Evolutionary conservation across 2,888 invertebrate species (phyloP).

Genomic region (Scaptomyza reducta): DNA sequence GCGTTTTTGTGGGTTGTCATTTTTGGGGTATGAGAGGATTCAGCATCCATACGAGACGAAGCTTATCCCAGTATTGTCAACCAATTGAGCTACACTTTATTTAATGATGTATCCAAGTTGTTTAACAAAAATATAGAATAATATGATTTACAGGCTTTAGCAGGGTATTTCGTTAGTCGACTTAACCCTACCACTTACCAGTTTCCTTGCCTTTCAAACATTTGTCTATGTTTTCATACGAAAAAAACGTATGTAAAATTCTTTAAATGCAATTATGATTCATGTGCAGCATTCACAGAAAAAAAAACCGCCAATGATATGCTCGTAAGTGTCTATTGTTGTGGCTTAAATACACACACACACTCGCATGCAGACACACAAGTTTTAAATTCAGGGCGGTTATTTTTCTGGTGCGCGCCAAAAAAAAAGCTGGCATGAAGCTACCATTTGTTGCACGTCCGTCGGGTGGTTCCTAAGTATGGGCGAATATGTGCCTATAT

Average conservation of each 20-base stretch:
- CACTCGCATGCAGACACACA: conserved; percentile 12
- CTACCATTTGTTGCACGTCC: conserved; percentile 68
- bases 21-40: conserved; percentile 1
- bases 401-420: conserved; percentile 41
- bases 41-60: neutral
- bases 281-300: conserved; percentile 42
- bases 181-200: neutral
- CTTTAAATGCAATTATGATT: conserved; percentile 75
- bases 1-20: conserved; percentile 60
- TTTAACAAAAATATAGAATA: neutral
- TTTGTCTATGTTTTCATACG: conserved; percentile 23
- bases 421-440: conserved; percentile 54
- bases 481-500: conserved; percentile 9
- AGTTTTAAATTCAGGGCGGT: conserved; percentile 27
- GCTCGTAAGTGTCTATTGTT: conserved; percentile 72
- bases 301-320: conserved; percentile 73
- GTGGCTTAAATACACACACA: conserved; percentile 63
- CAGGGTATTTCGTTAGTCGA: conserved; percentile 21
- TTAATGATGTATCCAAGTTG: neutral
- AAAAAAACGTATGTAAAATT: conserved; percentile 43
- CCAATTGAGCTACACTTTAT: conserved; percentile 8
- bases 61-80: conserved; percentile 4
- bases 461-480: conserved; percentile 56
- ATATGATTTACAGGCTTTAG: too few relatives aligned
- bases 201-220: neutral